Base-by-base conservation (phyloP, 2,888 invertebrate genomes). In the Hirtodrosophila confusa region DNA sequence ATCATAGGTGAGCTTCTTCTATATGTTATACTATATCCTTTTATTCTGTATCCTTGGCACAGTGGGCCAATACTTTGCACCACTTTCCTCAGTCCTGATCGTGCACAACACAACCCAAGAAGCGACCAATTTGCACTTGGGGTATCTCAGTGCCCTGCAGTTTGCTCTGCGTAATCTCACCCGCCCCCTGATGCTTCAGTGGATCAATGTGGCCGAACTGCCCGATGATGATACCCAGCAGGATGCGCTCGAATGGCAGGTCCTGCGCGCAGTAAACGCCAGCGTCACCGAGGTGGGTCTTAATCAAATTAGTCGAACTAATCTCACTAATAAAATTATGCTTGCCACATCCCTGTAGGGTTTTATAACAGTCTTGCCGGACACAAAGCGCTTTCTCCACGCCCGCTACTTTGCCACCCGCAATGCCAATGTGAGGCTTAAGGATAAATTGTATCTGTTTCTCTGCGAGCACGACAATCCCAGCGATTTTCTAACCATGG, bases 381-480 rank as follows among this genome's bases (percentile, higher is more conserved):
- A 88, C 53, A 89, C 90, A 10, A 63, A 66, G 47, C 44, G 41
- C 12, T 91, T 91, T 65, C 61, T 91, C 6, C 85, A 87, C 54
- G 89, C 90, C 8, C 90, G 91, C 54, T 89, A 88, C 70, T 89
- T 78, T 86, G 90, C 90, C 68, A 91, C 90, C 23, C 89, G 91
- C 27, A 82, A 88, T 51, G 88, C 90, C 12, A 67, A 88, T 53
- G 78, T 90, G 41, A 76, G 91, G 17, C 82, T 91, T 29, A 90
- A 90, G 80, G 91, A 91, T 73, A 90, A 90, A 76, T 73, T 82
- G 49, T 90, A 91, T 78, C 78, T 91, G 56, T 90, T 91, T 74
- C 66, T 91, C 45, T 90, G 88, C 47, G 89, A 86, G 37, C 71
- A 80, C 41, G 90, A 90, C 71, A 69, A 78, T 53, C 88, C 90